phyloP scores from a whole-genome alignment of 2,113 vertebrate species.

The Upupa epops region DNA sequence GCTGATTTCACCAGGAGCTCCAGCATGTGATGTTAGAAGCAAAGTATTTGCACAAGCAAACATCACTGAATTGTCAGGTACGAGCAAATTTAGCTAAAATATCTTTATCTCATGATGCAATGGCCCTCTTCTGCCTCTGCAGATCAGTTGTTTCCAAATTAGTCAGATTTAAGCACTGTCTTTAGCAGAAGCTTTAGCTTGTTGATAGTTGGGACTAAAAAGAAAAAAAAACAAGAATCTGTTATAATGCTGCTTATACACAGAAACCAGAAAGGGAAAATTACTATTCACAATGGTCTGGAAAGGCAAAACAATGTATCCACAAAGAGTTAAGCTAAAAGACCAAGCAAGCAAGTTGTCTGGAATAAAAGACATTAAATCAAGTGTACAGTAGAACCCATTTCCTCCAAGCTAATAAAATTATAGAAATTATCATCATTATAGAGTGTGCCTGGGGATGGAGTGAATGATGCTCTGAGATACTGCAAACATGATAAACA shows the following conservation, averaged over 20 bases:
- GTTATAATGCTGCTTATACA: background rate
- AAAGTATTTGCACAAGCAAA: background rate
- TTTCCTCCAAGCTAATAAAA: constrained; percentile 56
- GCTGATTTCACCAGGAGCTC: background rate
- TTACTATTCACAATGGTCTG: background rate
- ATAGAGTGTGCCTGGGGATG: constrained; percentile 33
- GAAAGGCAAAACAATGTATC: background rate
- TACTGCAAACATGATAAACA: constrained; percentile 13
- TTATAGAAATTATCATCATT: constrained; percentile 62
- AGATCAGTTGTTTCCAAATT: background rate
- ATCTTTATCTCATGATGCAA: background rate
- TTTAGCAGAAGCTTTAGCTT: background rate
- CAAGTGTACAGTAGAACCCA: constrained; percentile 48
- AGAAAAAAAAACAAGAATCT: background rate
- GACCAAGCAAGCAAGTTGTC: background rate
- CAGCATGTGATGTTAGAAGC: background rate
- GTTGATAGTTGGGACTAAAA: background rate
- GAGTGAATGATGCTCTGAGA: constrained; percentile 37
- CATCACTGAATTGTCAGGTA: background rate
- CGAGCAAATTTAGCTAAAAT: background rate
- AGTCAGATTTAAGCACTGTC: background rate
- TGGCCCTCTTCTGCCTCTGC: background rate
- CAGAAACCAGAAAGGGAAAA: background rate
- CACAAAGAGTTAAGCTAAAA: constrained; percentile 53
- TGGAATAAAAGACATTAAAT: background rate